Percentiles rank a stretch among this genome's conserved stretches.
Evolutionary conservation across 2,888 invertebrate genomes (phyloP).

Genomic region (Megastigmus dorsalis): DNA sequence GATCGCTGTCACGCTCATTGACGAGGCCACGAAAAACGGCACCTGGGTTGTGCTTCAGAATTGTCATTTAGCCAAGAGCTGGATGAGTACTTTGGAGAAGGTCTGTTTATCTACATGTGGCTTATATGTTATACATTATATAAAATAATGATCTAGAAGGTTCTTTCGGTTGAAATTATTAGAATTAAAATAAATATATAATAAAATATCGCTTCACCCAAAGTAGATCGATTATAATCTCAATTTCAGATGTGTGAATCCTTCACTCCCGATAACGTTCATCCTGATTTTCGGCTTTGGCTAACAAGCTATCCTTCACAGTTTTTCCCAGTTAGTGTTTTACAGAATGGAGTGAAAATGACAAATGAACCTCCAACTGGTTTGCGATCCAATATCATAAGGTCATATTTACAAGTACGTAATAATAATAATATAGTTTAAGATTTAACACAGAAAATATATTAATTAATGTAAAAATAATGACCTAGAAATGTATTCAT

Average conservation of each 20-base stretch:
- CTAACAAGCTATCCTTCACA: constrained; percentile 93
- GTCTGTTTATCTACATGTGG: constrained; percentile 71
- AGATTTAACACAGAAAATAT: too few species aligned
- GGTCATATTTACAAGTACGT: constrained; percentile 81
- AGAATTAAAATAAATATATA: too few species aligned
- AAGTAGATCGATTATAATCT: neutral
- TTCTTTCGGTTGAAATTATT: too few species aligned
- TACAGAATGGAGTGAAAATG: constrained; percentile 97
- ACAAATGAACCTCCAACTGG: constrained; percentile 97
- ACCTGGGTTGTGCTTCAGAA: constrained; percentile 96
- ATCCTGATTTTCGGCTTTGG: constrained; percentile 95
- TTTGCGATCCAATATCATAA: constrained; percentile 87
- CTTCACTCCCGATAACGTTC: constrained; percentile 85
- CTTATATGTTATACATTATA: neutral
- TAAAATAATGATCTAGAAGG: too few species aligned
- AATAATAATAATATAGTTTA: too few species aligned
- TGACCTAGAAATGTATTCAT: too few species aligned
- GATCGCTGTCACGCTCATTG: constrained; percentile 89
- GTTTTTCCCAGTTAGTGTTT: constrained; percentile 92
- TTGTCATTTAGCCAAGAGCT: constrained; percentile 95
- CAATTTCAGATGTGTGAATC: constrained; percentile 85
- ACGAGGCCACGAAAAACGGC: constrained; percentile 88
- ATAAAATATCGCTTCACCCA: neutral
- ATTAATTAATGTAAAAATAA: too few species aligned
- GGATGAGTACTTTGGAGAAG: constrained; percentile 93